Base-by-base conservation (phyloP, 2,888 invertebrate genomes). In the Arrhopalites spinosus region DNA sequence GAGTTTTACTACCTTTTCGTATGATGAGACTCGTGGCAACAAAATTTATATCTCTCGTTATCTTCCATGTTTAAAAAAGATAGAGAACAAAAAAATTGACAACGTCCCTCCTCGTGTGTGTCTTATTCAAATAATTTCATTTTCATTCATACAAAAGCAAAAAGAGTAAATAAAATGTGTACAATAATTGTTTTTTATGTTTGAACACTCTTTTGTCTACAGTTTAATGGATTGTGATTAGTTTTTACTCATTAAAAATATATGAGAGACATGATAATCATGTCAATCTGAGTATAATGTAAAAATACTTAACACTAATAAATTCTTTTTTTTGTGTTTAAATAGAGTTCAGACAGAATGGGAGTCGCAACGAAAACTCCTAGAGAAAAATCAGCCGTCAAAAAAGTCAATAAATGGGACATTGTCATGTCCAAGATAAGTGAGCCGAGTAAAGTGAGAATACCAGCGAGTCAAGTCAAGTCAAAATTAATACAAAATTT, bases 401-500 rank as follows among this genome's bases (percentile, higher is more conserved):
- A 90, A 89, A 83, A 87, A 85, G 86, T 82, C 3, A 91, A 91
- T 25, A 90, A 93, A 81, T 93, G 95, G 90, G 94, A 94, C 84
- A 90, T 92, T 71, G 94, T 95, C 69, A 91, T 93, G 90, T 92
- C 91, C 86, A 92, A 92, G 86, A 92, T 93, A 78, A 63, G 36
- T 59, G 90, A 91, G 61, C 86, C 87, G 77, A 90, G 89, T 82
- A 90, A 90, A 83, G 88, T 88, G 53, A 91, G 92, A 84, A 53
- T 53, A 30, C 29, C 69, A 84, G 30, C 56, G 69, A 53, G 53
- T 59, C 59, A 2, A 1, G 59, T 25, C 23, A 59, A 17, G 20
- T 36, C 66, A 1, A 66, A 36, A n/a, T 15, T 30, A 5, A 63
- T 29, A 50, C 90, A 91, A 81, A 86, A 86, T 76, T 87, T 90